These are phyloP conservation scores for Sorex araneus DNA, from an alignment of 2,113 vertebrate genomes.

Conservation along the genomic window DNA sequence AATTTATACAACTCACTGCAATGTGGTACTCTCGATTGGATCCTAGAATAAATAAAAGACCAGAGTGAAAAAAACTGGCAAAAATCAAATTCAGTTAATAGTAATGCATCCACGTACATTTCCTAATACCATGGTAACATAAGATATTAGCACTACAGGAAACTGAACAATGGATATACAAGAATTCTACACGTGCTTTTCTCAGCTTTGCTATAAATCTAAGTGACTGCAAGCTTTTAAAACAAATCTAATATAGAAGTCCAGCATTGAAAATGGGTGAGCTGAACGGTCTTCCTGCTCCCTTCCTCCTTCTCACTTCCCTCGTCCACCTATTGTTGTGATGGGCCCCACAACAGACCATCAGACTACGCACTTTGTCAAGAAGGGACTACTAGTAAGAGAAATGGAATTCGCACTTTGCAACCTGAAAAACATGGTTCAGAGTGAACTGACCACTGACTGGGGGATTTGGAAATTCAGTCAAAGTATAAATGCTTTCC, in stretches of 20 bases:
- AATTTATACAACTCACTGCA: neutral
- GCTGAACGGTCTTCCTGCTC: too few species aligned
- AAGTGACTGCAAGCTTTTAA: conserved; percentile 47
- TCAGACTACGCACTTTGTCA: neutral
- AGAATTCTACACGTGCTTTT: neutral
- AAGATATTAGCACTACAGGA: neutral
- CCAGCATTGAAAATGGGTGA: neutral
- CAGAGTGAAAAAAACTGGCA: neutral
- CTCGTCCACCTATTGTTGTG: too few species aligned
- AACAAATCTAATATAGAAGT: neutral
- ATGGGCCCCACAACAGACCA: neutral
- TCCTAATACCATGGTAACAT: neutral
- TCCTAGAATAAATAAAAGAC: neutral
- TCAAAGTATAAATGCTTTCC: neutral
- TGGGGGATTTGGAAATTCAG: neutral
- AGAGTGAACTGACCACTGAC: neutral
- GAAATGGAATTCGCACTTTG: neutral
- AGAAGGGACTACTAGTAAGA: neutral
- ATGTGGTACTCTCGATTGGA: neutral
- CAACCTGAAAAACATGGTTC: neutral
- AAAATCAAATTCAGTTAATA: too few species aligned
- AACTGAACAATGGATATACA: neutral
- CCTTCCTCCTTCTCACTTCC: neutral
- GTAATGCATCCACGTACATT: neutral
- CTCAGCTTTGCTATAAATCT: conserved; percentile 29